Evolutionary conservation across 2,888 invertebrate genomes (phyloP), one percentile per base, ranked within the genome.

Genomic region (Dasypogon diadema): DNA sequence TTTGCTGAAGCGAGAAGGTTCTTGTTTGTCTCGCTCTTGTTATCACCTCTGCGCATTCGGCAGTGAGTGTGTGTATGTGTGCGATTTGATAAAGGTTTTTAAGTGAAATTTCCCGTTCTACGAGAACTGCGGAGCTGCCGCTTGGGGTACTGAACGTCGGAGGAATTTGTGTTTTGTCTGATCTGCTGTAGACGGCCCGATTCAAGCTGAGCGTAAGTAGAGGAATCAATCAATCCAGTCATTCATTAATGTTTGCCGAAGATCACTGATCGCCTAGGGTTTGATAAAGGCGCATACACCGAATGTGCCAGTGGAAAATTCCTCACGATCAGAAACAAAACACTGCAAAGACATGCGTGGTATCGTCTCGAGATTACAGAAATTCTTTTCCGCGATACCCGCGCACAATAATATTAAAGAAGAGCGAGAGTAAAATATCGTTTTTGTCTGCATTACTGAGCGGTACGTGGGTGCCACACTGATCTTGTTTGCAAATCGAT

Each of bases 191-290:
- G n/a, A n/a, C n/a, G n/a, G n/a, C n/a, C n/a, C n/a, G n/a, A n/a
- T n/a, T n/a, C n/a, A n/a, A n/a, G n/a, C n/a, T 22, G 42, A 48
- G 6, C 21, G 48, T 68, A 68, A 68, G 65, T 68, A 68, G 48
- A 68, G 46, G 48, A 68, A 68, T 48, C 37, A 46, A 26, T 68
- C 63, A 26, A 12, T 48, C 48, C 26, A 48, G 48, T 48, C 18
- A 48, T 48, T 46, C 24, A 68, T 68, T 24, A 24, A 26, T 26
- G 22, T 48, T 22, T 26, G 48, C 6, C 16, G 46, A 68, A 68
- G 46, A 14, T 48, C 16, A 22, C 37, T 22, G 63, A 42, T 63
- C 46, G 46, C 18, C 10, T 68, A 8, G 14, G 24, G n/a, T 30
- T 21, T 22, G 55, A 55, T 55, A 55, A 55, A 12, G 5, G 6